phyloP scores from a whole-genome alignment of 2,113 vertebrate genomes.

The Murina feae region DNA sequence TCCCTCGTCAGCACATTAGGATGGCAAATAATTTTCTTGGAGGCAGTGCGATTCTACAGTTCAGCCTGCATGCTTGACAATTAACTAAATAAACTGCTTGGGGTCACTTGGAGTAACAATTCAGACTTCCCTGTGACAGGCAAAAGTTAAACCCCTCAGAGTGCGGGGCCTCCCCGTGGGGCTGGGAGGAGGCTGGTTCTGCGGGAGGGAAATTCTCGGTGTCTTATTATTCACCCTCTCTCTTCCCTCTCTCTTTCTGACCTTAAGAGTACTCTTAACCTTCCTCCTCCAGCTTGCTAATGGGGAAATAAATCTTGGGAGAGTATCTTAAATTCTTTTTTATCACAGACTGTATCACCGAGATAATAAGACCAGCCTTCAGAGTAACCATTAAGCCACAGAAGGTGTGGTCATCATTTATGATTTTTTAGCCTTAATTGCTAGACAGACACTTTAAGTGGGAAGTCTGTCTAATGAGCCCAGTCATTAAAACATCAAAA shows the following conservation, averaged over 20 bases:
- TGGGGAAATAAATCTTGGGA: conserved; percentile 85
- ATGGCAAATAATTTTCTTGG: conserved; percentile 57
- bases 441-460: conserved; percentile 85
- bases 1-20: conserved; percentile 60
- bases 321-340: conserved; percentile 86
- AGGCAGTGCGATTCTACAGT: conserved; percentile 44
- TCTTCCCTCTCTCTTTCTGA: conserved; percentile 77
- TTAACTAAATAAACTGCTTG: conserved; percentile 68
- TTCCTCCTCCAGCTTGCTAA: conserved; percentile 83
- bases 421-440: conserved; percentile 85
- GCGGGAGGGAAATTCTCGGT: conserved; percentile 69
- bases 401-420: conserved; percentile 86
- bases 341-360: conserved; percentile 83
- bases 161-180: not conserved
- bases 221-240: conserved; percentile 72
- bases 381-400: conserved; percentile 84
- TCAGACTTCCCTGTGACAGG: conserved; percentile 55
- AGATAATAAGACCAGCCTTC: conserved; percentile 87
- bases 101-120: conserved; percentile 70
- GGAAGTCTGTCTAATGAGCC: conserved; percentile 85
- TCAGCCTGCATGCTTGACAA: conserved; percentile 50
- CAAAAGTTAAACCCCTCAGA: conserved; percentile 49
- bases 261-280: conserved; percentile 84
- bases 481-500: conserved; percentile 86
- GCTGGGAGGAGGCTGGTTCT: conserved; percentile 46